These are phyloP conservation scores for Brachirus orientalis DNA, from an alignment of 2,113 vertebrate species.

Conservation along the genomic window DNA sequence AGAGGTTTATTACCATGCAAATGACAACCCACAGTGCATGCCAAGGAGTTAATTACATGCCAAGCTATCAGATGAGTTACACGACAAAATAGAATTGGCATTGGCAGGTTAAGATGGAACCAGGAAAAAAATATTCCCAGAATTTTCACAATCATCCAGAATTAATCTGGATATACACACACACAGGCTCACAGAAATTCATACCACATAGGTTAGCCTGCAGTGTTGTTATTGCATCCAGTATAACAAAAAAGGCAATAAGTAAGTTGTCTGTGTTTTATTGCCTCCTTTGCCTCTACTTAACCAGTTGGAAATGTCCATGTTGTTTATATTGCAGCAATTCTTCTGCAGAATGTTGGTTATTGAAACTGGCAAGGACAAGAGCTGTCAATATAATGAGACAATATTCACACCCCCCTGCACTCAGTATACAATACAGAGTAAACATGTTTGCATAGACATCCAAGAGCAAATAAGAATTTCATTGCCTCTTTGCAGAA, in stretches of 20 bases:
- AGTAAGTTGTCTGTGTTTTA: constrained; percentile 64
- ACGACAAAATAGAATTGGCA: constrained; percentile 73
- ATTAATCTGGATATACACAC: constrained; percentile 31
- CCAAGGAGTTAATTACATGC: constrained; percentile 78
- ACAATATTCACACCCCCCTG: constrained; percentile 70
- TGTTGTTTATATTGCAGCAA: constrained; percentile 60
- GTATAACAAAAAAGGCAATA: constrained; percentile 69
- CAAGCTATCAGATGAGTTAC: constrained; percentile 72
- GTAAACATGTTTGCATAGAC: constrained; percentile 49
- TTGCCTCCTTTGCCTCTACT: constrained; percentile 60
- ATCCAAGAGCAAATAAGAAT: constrained; percentile 59
- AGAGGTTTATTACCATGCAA: constrained; percentile 77
- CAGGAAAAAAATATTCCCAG: constrained; percentile 34
- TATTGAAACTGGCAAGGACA: constrained; percentile 69
- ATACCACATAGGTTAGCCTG: constrained; percentile 52
- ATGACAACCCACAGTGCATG: constrained; percentile 73
- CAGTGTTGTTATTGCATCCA: constrained; percentile 60
- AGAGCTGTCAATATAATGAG: constrained; percentile 75
- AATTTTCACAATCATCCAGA: constrained; percentile 39
- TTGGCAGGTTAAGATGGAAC: constrained; percentile 59
- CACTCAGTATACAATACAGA: constrained; percentile 50
- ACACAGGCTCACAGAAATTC: constrained; percentile 21
- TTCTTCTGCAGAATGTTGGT: constrained; percentile 61
- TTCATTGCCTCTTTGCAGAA: constrained; percentile 53
- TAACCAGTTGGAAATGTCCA: constrained; percentile 65